Conservation (phyloP, 2,113 vertebrate species). For the Vulpes lagopus region DNA sequence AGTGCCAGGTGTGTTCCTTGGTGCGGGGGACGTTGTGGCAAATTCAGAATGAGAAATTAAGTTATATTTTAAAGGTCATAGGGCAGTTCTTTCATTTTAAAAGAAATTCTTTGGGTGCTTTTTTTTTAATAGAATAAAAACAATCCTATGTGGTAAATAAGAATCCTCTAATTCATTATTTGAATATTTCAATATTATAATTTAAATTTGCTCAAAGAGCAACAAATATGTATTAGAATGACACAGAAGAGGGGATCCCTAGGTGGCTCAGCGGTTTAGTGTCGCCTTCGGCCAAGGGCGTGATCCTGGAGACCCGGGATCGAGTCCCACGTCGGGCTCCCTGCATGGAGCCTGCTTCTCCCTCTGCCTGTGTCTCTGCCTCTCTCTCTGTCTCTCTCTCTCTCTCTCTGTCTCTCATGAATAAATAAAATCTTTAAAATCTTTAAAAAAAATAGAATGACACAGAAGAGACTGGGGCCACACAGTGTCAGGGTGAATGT, state of each 20-base stretch:
- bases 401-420: too few relatives aligned
- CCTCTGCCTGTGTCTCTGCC: too few relatives aligned
- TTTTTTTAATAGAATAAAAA: not conserved
- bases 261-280: too few relatives aligned
- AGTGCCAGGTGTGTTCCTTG: not conserved
- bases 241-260: not conserved
- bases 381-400: too few relatives aligned
- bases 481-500: not conserved
- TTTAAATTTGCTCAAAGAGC: constrained; percentile 5
- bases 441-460: not conserved
- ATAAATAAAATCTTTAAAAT: too few relatives aligned
- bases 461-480: not conserved
- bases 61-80: not conserved
- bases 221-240: not conserved
- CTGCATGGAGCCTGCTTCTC: too few relatives aligned
- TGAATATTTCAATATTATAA: not conserved
- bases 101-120: not conserved
- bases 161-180: not conserved
- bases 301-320: too few relatives aligned
- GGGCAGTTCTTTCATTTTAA: not conserved
- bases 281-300: too few relatives aligned
- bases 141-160: not conserved
- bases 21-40: not conserved
- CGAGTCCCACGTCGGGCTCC: too few relatives aligned
- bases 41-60: not conserved